phyloP scores from a whole-genome alignment of 1,140 invertebrate genomes.

The Drosophila insularis region DNA sequence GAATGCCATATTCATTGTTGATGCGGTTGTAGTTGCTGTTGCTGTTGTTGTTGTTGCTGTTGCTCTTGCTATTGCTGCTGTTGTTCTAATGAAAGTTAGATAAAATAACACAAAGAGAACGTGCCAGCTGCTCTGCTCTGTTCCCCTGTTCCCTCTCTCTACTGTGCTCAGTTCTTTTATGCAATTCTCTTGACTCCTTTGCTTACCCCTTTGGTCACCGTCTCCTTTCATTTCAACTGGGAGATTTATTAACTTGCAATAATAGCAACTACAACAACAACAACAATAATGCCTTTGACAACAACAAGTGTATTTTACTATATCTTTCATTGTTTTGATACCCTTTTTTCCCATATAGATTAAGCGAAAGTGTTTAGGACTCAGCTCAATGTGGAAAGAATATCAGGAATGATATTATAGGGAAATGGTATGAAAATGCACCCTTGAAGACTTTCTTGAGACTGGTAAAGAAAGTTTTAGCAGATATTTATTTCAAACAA shows the following conservation, averaged over 20 bases:
- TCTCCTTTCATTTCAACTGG: slow-evolving; percentile 39
- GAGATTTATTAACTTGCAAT: slow-evolving; percentile 57
- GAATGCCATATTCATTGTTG: slow-evolving; percentile 46
- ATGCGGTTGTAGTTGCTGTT: slow-evolving; percentile 48
- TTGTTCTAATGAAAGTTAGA: slow-evolving; percentile 74
- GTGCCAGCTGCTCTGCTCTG: slow-evolving; percentile 8
- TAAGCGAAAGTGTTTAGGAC: neutral
- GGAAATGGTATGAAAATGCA: too few species aligned
- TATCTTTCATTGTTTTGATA: neutral
- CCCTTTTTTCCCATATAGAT: neutral
- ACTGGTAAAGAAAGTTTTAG: too few species aligned
- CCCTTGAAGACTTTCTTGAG: too few species aligned
- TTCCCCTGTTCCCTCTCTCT: slow-evolving; percentile 1
- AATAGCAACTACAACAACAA: slow-evolving; percentile 19
- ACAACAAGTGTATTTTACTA: slow-evolving; percentile 14
- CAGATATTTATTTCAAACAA: too few species aligned
- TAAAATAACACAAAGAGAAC: slow-evolving; percentile 61
- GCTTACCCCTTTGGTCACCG: neutral
- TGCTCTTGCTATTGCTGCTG: slow-evolving; percentile 31
- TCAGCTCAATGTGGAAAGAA: neutral
- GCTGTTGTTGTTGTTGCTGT: slow-evolving; percentile 22
- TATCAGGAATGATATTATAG: too few species aligned
- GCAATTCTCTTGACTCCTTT: neutral
- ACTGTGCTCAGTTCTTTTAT: neutral
- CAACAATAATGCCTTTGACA: neutral